Evolutionary conservation across 2,797 vertebrate genomes (phyloP), one percentile per base, ranked within the genome.

Genomic region (Aulostomus chinensis): DNA sequence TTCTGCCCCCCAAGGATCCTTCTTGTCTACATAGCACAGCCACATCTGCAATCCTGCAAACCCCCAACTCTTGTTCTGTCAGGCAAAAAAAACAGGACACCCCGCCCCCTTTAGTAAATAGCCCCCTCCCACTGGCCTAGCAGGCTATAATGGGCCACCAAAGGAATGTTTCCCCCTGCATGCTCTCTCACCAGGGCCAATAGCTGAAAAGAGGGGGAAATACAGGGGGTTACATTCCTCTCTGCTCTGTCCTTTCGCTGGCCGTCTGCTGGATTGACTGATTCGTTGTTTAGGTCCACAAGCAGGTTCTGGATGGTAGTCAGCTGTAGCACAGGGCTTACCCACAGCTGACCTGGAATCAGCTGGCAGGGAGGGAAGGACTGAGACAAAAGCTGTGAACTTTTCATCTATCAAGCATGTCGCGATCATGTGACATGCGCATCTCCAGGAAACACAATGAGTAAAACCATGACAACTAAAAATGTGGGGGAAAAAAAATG

Each of bases 121-220:
- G 25, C 57, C 69, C 73, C 69, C 68, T 69, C 73, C 80, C 67
- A 63, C 71, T 40, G 54, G 58, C 72, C 73, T 15, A 43, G 54
- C 58, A 42, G 56, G 65, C 80, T 81, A 68, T 62, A 85, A 85
- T 69, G 73, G 79, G 74, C 85, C 75, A 85, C 80, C 74, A 76
- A 80, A 86, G 80, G 86, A 88, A 88, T 87, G 83, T 72, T 80
- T 80, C 78, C 75, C 74, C 68, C 67, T 26, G 57, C 63, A 26
- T 52, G 58, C 64, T 76, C 69, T 31, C 73, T 45, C 53, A 13
- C 51, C 13, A 11, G 34, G 40, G 46, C 69, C 68, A 73, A 58
- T 55, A 55, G 67, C 58, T 73, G 75, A 58, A 26, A 32, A 61
- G 66, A 48, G 29, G 26, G 32, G 48, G 41, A 32, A 15, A 43